Evolutionary conservation across 2,888 invertebrate species (phyloP).

Genomic region (Capitulum mitella): DNA sequence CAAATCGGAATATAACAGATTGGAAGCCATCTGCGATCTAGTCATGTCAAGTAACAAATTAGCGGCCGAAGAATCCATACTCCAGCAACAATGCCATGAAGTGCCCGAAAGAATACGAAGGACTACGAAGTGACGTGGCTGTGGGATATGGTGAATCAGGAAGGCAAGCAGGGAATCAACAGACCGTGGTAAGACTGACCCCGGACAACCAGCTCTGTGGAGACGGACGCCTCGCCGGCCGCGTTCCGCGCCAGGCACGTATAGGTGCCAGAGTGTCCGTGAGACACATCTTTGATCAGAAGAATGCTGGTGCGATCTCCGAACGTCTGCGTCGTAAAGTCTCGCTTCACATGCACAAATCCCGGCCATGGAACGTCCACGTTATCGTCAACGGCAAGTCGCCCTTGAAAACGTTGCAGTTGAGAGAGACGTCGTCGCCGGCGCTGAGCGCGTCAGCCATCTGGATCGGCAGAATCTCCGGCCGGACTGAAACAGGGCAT

Average conservation of each 20-base stretch:
- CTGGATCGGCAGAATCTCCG: no score
- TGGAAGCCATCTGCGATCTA: no score
- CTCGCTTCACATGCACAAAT: slow-evolving; percentile 39
- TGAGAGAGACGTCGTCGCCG: slow-evolving; percentile 69
- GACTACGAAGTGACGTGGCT: no score
- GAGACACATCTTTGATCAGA: slow-evolving; percentile 37
- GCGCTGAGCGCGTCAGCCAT: slow-evolving; percentile 45
- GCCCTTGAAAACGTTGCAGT: slow-evolving; percentile 52
- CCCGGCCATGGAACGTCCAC: slow-evolving; percentile 44
- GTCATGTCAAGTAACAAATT: no score
- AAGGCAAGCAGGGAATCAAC: slow-evolving; percentile 8
- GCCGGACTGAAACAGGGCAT: no score
- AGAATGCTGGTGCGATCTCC: slow-evolving; percentile 37
- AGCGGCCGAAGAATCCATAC: no score
- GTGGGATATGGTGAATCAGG: background rate
- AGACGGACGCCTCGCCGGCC: slow-evolving; percentile 36
- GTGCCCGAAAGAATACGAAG: no score
- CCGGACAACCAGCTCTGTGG: slow-evolving; percentile 36
- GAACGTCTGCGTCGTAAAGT: slow-evolving; percentile 35
- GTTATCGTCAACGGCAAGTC: slow-evolving; percentile 43
- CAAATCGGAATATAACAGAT: no score
- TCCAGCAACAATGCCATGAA: no score
- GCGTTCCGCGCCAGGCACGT: slow-evolving; percentile 38
- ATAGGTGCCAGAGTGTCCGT: slow-evolving; percentile 38
- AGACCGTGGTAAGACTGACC: no score